Evolutionary conservation across 2,797 vertebrate species (phyloP).

Genomic region (Spinus olivaceus): DNA sequence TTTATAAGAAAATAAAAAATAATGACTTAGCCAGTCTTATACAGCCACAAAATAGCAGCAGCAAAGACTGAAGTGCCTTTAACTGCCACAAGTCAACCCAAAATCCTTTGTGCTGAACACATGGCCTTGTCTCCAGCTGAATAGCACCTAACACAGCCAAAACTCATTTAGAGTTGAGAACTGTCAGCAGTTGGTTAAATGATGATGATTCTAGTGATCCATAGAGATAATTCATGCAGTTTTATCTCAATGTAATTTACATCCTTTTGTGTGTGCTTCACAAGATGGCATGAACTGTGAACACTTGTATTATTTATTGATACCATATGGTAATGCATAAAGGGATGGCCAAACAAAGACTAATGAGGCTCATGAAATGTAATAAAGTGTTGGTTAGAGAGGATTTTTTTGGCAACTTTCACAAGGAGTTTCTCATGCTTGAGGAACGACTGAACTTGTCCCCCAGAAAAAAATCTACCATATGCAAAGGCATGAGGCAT

Average conservation of each 20-base stretch:
- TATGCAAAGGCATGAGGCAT: background rate
- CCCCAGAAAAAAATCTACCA: background rate
- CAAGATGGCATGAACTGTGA: background rate
- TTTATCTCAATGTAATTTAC: background rate
- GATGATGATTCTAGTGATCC: background rate
- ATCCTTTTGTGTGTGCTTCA: background rate
- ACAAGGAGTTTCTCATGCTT: background rate
- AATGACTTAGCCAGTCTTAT: background rate
- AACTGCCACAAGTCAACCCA: background rate
- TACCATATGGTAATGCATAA: background rate
- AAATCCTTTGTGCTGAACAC: background rate
- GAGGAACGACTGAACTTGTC: background rate
- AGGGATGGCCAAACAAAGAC: background rate
- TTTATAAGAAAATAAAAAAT: background rate
- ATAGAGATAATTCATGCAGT: background rate
- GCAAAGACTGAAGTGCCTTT: background rate
- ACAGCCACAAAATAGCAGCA: background rate
- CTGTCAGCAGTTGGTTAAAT: background rate
- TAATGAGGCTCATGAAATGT: slow-evolving; percentile 10
- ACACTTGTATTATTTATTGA: slow-evolving; percentile 1
- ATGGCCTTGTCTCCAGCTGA: background rate
- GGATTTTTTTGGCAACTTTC: slow-evolving; percentile 4
- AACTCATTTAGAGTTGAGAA: background rate
- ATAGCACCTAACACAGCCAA: background rate
- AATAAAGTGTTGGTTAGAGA: background rate